A percentile compares a stretch with the other conserved stretches of the same genome.
Conservation (phyloP, 2,888 invertebrate species). For the Trichopoda pennipes region DNA sequence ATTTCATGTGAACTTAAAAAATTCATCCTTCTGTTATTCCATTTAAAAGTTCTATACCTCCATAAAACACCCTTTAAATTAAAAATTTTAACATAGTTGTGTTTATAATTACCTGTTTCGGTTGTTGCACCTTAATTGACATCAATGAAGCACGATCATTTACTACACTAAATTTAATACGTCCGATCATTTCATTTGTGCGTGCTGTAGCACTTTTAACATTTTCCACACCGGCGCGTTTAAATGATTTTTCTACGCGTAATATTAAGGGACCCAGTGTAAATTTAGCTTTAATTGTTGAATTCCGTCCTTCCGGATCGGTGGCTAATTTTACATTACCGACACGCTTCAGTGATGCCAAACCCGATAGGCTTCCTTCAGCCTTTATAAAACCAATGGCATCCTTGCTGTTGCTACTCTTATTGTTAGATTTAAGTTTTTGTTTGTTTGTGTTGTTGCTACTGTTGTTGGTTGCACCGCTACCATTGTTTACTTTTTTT, state of each 20-base stretch:
- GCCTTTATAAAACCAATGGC: conserved; percentile 82
- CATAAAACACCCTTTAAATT: no score
- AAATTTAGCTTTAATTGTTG: conserved; percentile 91
- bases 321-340: conserved; percentile 91
- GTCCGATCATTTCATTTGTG: conserved; percentile 92
- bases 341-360: conserved; percentile 88
- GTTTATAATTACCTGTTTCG: conserved; percentile 86
- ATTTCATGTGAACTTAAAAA: no score
- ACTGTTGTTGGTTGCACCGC: conserved; percentile 69
- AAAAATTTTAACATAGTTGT: no score
- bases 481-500: conserved; percentile 76
- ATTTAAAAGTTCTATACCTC: no score
- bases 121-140: conserved; percentile 91
- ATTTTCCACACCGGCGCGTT: conserved; percentile 89
- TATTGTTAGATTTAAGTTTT: conserved; percentile 71
- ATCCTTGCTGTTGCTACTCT: conserved; percentile 66
- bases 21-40: no score
- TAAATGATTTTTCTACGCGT: conserved; percentile 85
- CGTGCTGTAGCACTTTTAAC: conserved; percentile 93
- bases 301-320: conserved; percentile 86
- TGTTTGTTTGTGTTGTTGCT: conserved; percentile 79
- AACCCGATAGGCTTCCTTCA: conserved; percentile 89
- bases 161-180: conserved; percentile 88
- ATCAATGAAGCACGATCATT: conserved; percentile 91
- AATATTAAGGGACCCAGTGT: conserved; percentile 89